These are phyloP conservation scores for Idaea straminata DNA, from an alignment of 2,888 invertebrate species.

Conservation along the genomic window DNA sequence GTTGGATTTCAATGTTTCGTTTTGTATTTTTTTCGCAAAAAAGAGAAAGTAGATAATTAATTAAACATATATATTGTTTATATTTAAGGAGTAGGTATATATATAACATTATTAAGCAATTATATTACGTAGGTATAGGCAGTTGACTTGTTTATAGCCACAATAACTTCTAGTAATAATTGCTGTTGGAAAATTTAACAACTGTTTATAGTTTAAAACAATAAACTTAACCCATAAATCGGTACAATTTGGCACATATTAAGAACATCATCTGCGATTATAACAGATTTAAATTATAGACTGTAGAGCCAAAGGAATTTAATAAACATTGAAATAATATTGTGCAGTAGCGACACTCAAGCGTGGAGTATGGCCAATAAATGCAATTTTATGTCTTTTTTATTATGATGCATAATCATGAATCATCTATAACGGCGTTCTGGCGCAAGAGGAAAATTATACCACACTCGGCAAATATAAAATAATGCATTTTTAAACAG, in stretches of 20 bases:
- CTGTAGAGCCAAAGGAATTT: slow-evolving; percentile 71
- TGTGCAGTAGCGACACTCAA: slow-evolving; percentile 68
- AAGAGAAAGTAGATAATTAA: no score
- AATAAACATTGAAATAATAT: slow-evolving; percentile 75
- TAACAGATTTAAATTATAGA: slow-evolving; percentile 64
- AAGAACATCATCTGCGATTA: slow-evolving; percentile 51
- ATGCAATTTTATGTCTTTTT: slow-evolving; percentile 73
- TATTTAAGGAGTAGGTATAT: no score
- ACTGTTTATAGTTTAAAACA: not conserved
- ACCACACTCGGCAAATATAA: slow-evolving; percentile 50
- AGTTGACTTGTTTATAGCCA: no score
- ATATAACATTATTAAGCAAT: no score
- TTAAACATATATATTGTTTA: no score
- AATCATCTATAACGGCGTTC: slow-evolving; percentile 67
- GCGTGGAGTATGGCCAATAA: slow-evolving; percentile 76
- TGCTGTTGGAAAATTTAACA: not conserved
- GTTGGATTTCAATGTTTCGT: no score
- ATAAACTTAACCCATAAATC: not conserved
- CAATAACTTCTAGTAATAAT: not conserved
- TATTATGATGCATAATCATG: slow-evolving; percentile 77
- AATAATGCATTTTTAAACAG: slow-evolving; percentile 48
- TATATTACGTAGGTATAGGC: no score
- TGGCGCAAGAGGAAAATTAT: slow-evolving; percentile 54
- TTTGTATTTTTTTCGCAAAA: no score
- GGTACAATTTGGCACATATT: slow-evolving; percentile 54